These are phyloP conservation scores for Monodelphis domestica DNA, from an alignment of 2,797 vertebrate species.

Conservation along the genomic window DNA sequence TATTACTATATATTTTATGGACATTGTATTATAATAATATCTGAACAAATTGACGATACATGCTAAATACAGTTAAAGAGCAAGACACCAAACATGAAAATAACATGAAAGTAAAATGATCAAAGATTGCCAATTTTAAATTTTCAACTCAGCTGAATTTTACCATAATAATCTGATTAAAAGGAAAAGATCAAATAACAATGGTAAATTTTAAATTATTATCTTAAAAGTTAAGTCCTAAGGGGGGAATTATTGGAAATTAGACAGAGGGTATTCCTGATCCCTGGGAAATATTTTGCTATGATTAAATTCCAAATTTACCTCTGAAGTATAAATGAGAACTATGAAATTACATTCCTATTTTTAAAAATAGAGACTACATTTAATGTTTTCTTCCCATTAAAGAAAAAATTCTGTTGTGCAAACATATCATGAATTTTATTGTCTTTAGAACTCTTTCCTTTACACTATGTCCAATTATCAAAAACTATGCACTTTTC, in stretches of 20 bases:
- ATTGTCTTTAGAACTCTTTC: background rate
- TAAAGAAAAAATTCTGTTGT: background rate
- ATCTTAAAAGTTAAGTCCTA: background rate
- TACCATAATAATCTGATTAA: background rate
- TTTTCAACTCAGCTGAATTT: background rate
- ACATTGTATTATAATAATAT: background rate
- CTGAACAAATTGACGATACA: background rate
- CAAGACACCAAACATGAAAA: background rate
- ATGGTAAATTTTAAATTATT: background rate
- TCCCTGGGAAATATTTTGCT: background rate
- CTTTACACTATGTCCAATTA: background rate
- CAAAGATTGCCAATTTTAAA: background rate
- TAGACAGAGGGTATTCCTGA: background rate
- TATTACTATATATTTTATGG: background rate
- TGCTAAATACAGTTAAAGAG: background rate
- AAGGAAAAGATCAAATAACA: background rate
- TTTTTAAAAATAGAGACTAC: background rate
- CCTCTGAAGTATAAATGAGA: conserved; percentile 8
- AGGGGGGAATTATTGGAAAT: background rate
- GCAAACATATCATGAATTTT: too few relatives aligned
- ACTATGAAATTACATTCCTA: background rate
- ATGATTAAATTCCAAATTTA: background rate
- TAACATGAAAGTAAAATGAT: background rate
- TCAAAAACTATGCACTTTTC: background rate
- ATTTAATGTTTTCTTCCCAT: background rate